phyloP scores from a whole-genome alignment of 2,113 vertebrate genomes.

The Gnathonemus echidnorhynchus region DNA sequence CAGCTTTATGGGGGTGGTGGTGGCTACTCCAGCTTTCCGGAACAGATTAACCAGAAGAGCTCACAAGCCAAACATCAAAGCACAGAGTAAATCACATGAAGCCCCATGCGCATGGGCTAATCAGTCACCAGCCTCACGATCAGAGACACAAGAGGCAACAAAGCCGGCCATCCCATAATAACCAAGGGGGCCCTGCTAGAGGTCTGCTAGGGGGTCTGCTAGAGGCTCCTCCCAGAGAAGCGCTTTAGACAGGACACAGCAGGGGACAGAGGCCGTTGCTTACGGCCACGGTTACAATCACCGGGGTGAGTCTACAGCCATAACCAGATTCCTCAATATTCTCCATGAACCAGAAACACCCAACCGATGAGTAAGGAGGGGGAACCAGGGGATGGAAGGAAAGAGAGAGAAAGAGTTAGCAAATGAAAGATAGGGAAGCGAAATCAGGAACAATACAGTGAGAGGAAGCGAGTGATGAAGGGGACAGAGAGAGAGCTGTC shows the following conservation, averaged over 20 bases:
- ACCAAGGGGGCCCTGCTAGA: not conserved
- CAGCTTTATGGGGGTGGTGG: no score
- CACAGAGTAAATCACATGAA: not conserved
- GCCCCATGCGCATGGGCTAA: not conserved
- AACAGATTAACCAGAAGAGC: not conserved
- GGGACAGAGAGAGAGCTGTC: not conserved
- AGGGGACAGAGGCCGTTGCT: not conserved
- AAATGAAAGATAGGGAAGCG: not conserved
- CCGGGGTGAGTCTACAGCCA: not conserved
- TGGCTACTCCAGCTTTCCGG: not conserved
- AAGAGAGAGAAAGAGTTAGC: not conserved
- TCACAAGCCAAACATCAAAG: not conserved
- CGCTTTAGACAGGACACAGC: not conserved
- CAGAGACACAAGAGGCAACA: not conserved
- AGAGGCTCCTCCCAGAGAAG: not conserved
- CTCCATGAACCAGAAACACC: not conserved
- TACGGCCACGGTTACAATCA: not conserved
- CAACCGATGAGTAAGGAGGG: not conserved
- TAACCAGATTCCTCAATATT: not conserved
- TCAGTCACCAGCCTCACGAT: not conserved
- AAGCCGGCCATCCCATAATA: not conserved
- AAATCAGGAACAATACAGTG: not conserved
- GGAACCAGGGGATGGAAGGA: not conserved
- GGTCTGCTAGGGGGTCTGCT: not conserved
- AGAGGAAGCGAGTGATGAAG: not conserved